Conservation (phyloP, 1,140 invertebrate species). For the Pogonus chalceus region DNA sequence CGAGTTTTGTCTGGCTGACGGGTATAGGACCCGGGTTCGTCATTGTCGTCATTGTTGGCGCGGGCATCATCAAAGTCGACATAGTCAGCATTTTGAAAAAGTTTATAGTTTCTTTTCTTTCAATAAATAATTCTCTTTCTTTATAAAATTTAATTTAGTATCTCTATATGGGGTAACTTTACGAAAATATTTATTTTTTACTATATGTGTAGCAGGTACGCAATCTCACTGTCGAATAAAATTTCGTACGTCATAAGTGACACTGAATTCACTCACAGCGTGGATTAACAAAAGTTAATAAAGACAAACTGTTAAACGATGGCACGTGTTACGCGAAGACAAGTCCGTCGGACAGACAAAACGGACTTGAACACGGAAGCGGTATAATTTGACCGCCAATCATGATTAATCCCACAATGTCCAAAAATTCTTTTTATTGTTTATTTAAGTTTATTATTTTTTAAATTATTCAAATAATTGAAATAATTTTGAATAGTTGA, state of each 20-base stretch:
- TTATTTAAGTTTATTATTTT: too few relatives aligned
- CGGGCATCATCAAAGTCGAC: slow-evolving; percentile 34
- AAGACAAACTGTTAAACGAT: too few relatives aligned
- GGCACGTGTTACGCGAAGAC: neutral
- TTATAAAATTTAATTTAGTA: neutral
- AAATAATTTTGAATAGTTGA: too few relatives aligned
- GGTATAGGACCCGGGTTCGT: slow-evolving; percentile 28
- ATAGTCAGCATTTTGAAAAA: slow-evolving; percentile 25
- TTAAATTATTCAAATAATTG: too few relatives aligned
- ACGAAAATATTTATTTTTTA: neutral
- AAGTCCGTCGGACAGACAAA: neutral
- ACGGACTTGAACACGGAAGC: too few relatives aligned
- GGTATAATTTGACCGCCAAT: too few relatives aligned
- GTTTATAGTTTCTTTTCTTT: neutral
- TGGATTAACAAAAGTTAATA: neutral
- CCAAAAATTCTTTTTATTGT: too few relatives aligned
- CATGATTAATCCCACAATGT: too few relatives aligned
- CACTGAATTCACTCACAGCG: slow-evolving; percentile 8
- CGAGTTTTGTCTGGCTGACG: slow-evolving; percentile 25
- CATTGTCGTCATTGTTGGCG: slow-evolving; percentile 23
- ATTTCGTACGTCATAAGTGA: slow-evolving; percentile 7
- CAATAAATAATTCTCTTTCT: neutral
- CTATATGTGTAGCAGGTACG: slow-evolving; percentile 19
- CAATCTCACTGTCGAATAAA: slow-evolving; percentile 21
- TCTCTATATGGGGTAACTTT: neutral